Percentiles rank a stretch among this genome's conserved stretches.
Evolutionary conservation across 2,797 vertebrate genomes (phyloP).

Genomic region (Forpus xanthops): DNA sequence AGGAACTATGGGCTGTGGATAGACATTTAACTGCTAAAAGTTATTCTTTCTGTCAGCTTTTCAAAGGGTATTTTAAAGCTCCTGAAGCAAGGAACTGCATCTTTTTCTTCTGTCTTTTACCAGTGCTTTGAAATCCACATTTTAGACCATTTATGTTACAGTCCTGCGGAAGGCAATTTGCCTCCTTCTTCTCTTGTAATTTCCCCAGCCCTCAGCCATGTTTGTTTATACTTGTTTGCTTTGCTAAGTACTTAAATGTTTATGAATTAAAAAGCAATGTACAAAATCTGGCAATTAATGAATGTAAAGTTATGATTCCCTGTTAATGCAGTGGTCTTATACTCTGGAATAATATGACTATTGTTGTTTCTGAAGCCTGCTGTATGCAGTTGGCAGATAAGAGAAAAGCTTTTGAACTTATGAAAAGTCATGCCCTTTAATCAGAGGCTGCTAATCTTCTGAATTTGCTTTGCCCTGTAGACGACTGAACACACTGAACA

Average conservation of each 20-base stretch:
- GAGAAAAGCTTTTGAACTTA: constrained; percentile 34
- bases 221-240: neutral
- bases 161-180: neutral
- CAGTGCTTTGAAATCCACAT: neutral
- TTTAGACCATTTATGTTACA: neutral
- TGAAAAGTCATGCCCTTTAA: constrained; percentile 6
- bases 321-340: neutral
- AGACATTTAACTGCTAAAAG: neutral
- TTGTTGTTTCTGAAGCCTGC: neutral
- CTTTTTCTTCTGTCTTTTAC: neutral
- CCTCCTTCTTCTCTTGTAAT: neutral
- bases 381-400: constrained; percentile 6
- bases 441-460: constrained; percentile 47
- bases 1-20: neutral
- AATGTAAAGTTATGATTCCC: neutral
- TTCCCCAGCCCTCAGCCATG: neutral
- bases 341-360: neutral
- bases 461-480: constrained; percentile 80
- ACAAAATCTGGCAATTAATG: neutral
- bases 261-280: neutral
- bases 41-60: neutral
- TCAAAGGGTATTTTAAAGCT: neutral
- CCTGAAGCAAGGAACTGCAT: neutral
- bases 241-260: neutral
- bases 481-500: constrained; percentile 96